A percentile compares a stretch with the other conserved stretches of the same genome.
These are phyloP conservation scores for Matsumurasca onukii DNA, from an alignment of 1,140 invertebrate genomes.

Conservation along the genomic window DNA sequence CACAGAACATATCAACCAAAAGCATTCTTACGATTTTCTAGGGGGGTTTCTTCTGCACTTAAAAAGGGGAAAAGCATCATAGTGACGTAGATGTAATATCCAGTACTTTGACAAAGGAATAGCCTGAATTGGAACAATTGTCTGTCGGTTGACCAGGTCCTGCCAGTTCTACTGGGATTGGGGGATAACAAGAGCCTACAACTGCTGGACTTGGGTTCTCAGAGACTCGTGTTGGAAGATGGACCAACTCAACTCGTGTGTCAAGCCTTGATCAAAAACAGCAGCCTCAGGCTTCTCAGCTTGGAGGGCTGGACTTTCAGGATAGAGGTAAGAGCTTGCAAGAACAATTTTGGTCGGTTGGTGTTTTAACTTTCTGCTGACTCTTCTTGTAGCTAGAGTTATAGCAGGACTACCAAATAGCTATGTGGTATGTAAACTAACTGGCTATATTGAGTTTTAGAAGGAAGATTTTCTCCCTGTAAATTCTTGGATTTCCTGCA, in stretches of 20 bases:
- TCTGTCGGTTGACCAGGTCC: constrained; percentile 39
- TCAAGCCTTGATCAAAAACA: constrained; percentile 54
- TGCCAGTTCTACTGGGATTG: constrained; percentile 55
- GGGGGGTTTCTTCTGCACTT: no score
- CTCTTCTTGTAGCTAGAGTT: no score
- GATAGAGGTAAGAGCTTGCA: constrained; percentile 57
- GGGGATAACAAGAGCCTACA: constrained; percentile 55
- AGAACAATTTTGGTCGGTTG: constrained; percentile 1
- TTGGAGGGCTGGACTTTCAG: constrained; percentile 59
- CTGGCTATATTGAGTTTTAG: no score
- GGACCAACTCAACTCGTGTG: constrained; percentile 55
- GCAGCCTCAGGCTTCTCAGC: constrained; percentile 53
- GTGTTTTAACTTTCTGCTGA: no score
- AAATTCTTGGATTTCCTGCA: no score
- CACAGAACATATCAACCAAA: neutral
- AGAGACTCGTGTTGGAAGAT: constrained; percentile 55
- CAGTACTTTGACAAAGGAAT: no score
- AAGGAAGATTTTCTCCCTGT: no score
- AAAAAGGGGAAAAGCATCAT: no score
- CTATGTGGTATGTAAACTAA: no score
- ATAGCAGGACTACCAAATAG: no score
- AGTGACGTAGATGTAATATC: no score
- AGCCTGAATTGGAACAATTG: neutral
- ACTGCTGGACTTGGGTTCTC: constrained; percentile 55
- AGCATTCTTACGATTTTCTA: no score